Evolutionary conservation across 2,888 invertebrate species (phyloP).

Genomic region (Drosophila kuntzei): DNA sequence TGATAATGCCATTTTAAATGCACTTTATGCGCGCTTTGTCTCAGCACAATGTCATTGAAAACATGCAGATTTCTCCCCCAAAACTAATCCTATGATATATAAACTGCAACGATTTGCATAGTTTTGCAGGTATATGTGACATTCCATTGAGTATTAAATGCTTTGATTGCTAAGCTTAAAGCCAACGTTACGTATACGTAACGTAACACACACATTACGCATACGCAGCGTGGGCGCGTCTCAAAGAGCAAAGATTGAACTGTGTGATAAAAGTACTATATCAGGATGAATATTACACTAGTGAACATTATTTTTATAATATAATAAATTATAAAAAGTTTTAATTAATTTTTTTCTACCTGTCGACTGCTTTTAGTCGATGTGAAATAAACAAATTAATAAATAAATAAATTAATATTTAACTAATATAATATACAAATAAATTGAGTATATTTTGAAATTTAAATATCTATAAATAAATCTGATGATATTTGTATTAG

Average conservation of each 20-base stretch:
- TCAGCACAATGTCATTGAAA: constrained; percentile 66
- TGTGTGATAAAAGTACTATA: no score
- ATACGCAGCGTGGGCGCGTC: constrained; percentile 4
- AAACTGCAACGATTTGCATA: constrained; percentile 57
- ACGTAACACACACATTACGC: background rate
- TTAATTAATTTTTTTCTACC: no score
- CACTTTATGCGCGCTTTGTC: constrained; percentile 71
- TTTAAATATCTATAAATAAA: background rate
- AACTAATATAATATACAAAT: no score
- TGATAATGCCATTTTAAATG: constrained; percentile 72
- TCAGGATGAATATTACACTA: background rate
- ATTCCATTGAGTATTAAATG: constrained; percentile 19
- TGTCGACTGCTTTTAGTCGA: no score
- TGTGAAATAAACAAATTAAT: no score
- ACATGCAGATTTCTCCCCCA: constrained; percentile 52
- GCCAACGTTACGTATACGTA: constrained; percentile 7
- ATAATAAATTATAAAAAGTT: no score
- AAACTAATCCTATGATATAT: constrained; percentile 65
- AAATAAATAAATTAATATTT: no score
- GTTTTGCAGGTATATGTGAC: constrained; percentile 23
- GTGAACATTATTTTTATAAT: background rate
- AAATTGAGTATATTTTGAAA: background rate
- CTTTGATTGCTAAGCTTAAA: constrained; percentile 17
- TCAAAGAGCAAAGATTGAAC: background rate
- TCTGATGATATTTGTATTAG: no score